Evolutionary conservation across 2,888 invertebrate genomes (phyloP).

Genomic region (Caenorhabditis doughertyi): DNA sequence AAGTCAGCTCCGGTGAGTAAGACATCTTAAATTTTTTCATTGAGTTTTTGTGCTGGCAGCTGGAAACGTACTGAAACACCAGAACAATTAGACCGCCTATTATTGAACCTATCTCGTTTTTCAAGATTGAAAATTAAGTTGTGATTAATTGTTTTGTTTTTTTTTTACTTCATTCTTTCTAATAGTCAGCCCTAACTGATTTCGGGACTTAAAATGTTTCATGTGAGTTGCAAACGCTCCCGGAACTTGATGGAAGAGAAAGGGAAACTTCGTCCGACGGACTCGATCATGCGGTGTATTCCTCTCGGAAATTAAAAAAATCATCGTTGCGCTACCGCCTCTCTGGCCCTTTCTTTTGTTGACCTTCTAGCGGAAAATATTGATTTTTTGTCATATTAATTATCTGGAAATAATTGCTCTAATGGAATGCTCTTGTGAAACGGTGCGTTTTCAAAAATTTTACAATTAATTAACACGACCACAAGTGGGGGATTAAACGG

Average conservation of each 20-base stretch:
- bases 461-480: not conserved
- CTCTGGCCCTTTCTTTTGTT: slow-evolving; percentile 43
- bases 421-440: slow-evolving; percentile 29
- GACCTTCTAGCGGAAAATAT: slow-evolving; percentile 50
- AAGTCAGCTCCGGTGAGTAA: slow-evolving; percentile 45
- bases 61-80: not conserved
- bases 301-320: slow-evolving; percentile 39
- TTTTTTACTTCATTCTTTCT: too few species aligned
- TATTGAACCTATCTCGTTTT: too few species aligned
- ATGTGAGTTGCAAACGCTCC: not conserved
- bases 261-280: slow-evolving; percentile 28
- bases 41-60: too few species aligned
- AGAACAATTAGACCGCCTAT: too few species aligned
- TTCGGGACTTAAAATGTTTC: not conserved
- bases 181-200: too few species aligned
- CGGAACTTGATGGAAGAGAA: slow-evolving; percentile 18
- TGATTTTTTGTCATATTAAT: slow-evolving; percentile 31
- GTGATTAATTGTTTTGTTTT: too few species aligned
- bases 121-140: too few species aligned
- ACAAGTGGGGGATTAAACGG: too few species aligned
- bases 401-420: not conserved
- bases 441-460: slow-evolving; percentile 10
- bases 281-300: slow-evolving; percentile 29
- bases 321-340: slow-evolving; percentile 42
- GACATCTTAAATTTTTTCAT: not conserved